Conservation (phyloP, 2,888 invertebrate genomes). For the Sussaba pulchella region DNA sequence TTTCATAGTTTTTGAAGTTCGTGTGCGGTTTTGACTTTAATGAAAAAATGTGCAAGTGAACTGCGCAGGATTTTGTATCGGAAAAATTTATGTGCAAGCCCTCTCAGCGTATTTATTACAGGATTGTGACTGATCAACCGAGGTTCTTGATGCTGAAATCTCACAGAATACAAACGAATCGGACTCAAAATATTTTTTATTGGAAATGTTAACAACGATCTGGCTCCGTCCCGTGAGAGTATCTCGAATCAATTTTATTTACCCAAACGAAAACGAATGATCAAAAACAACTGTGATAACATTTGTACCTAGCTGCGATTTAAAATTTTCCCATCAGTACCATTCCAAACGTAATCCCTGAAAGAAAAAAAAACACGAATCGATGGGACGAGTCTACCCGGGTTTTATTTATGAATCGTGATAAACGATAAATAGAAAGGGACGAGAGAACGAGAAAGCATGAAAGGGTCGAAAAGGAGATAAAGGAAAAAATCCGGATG, state of each 20-base stretch:
- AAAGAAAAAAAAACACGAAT: not conserved
- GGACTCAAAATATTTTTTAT: too few species aligned
- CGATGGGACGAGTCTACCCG: not conserved
- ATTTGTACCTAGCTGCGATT: not conserved
- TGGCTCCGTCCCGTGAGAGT: too few species aligned
- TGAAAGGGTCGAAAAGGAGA: constrained; percentile 15
- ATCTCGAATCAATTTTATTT: too few species aligned
- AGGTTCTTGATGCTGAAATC: too few species aligned
- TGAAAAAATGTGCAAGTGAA: not conserved
- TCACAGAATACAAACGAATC: too few species aligned
- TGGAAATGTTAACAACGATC: too few species aligned
- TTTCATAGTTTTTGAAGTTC: not conserved
- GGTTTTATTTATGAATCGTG: constrained; percentile 29
- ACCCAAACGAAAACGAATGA: too few species aligned
- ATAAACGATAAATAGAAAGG: constrained; percentile 6
- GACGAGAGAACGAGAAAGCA: constrained; percentile 22
- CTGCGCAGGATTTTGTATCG: not conserved
- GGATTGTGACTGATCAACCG: not conserved
- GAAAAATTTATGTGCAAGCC: not conserved
- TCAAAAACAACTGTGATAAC: not conserved
- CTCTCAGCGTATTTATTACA: not conserved
- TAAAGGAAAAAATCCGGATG: constrained; percentile 19
- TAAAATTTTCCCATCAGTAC: not conserved
- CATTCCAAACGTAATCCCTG: not conserved
- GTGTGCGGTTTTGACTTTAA: not conserved